A percentile compares a stretch with the other conserved stretches of the same genome.
Conservation (phyloP, 2,888 invertebrate species). For the Eucriotettix oculatus region DNA sequence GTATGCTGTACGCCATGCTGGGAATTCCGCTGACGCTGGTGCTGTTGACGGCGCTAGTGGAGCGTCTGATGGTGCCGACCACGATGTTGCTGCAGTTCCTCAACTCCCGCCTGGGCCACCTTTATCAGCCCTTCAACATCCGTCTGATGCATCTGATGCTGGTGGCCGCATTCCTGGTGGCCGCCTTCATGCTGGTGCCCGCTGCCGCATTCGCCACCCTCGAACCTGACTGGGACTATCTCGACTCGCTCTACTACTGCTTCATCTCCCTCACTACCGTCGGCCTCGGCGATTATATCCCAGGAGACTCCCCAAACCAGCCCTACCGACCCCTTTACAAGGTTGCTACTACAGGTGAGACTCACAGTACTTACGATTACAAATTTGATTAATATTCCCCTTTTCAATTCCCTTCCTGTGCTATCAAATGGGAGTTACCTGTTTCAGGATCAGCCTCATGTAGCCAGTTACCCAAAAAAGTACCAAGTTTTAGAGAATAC, state of each 20-base stretch:
- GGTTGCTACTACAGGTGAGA: constrained; percentile 58
- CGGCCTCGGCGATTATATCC: constrained; percentile 78
- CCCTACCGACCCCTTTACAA: constrained; percentile 68
- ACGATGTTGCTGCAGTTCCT: constrained; percentile 50
- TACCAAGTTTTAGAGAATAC: too few relatives aligned
- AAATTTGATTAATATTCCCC: too few relatives aligned
- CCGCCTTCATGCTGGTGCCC: constrained; percentile 57
- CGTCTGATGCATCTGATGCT: constrained; percentile 56
- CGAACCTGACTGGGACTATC: constrained; percentile 67
- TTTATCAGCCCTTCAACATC: constrained; percentile 58
- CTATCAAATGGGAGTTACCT: too few relatives aligned
- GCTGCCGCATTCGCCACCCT: constrained; percentile 55
- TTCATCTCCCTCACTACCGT: constrained; percentile 82
- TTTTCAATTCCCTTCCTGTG: too few relatives aligned
- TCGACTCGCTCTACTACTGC: constrained; percentile 82
- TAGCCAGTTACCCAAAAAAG: too few relatives aligned
- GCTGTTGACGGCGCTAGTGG: constrained; percentile 64
- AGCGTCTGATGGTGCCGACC: constrained; percentile 59
- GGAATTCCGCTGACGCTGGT: constrained; percentile 78
- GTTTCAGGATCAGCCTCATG: too few relatives aligned
- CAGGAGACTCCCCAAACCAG: constrained; percentile 61
- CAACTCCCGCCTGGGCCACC: constrained; percentile 50
- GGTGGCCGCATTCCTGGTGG: constrained; percentile 30
- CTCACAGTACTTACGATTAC: background rate
- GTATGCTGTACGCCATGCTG: constrained; percentile 68